phyloP scores from a whole-genome alignment of 2,113 vertebrate species.

The Steatornis caripensis region DNA sequence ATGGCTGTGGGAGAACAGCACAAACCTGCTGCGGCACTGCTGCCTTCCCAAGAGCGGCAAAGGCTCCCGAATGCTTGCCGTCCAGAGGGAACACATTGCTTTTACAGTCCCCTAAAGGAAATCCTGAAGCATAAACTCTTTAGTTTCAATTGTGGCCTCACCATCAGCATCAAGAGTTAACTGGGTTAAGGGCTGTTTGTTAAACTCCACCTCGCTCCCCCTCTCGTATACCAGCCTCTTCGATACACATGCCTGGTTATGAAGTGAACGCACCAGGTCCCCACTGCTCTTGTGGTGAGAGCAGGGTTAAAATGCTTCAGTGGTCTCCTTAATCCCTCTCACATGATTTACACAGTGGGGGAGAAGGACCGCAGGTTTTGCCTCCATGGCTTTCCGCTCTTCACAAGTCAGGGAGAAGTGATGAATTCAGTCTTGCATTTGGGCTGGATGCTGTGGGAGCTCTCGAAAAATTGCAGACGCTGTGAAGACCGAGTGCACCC shows the following conservation, averaged over 20 bases:
- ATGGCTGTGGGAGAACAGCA: neutral
- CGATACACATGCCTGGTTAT: neutral
- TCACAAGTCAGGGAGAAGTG: neutral
- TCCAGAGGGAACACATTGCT: accelerated
- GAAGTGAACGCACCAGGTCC: neutral
- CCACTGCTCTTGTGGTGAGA: neutral
- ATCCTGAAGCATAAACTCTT: neutral
- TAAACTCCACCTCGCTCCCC: neutral
- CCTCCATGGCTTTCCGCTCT: neutral
- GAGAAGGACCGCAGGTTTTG: neutral
- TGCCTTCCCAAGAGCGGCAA: neutral
- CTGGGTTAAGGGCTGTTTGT: slow-evolving; percentile 14
- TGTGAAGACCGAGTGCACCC: neutral
- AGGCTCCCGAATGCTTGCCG: accelerated
- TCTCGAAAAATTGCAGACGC: neutral
- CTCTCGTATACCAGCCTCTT: neutral
- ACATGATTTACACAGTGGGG: neutral
- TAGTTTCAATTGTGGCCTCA: neutral
- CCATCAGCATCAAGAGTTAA: neutral
- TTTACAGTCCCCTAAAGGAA: neutral
- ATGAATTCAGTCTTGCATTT: neutral
- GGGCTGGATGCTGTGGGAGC: neutral
- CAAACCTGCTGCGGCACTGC: neutral
- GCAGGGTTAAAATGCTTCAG: slow-evolving; percentile 13
- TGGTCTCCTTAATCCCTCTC: slow-evolving; percentile 17